Conservation (phyloP, 2,797 vertebrate genomes). For the Mallotus villosus region DNA sequence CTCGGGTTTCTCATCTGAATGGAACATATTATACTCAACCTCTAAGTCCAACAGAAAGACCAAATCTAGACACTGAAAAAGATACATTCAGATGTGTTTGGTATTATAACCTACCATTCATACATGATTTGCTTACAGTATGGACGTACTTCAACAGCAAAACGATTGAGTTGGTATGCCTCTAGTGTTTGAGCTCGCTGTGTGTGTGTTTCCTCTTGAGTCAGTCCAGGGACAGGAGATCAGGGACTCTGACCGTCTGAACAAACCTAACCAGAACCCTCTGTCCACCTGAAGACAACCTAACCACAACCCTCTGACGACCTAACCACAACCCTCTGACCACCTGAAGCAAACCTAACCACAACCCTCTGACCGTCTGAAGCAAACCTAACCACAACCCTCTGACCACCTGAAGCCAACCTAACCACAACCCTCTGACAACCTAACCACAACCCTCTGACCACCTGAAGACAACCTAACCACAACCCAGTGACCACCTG, state of each 20-base stretch:
- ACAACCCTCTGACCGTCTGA: too few species aligned
- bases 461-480: constrained; percentile 5
- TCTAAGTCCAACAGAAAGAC: too few species aligned
- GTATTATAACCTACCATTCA: too few species aligned
- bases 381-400: constrained; percentile 8
- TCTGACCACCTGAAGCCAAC: constrained; percentile 7
- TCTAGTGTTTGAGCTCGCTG: too few species aligned
- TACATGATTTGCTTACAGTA: too few species aligned
- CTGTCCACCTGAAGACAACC: constrained; percentile 8
- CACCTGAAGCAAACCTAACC: constrained; percentile 8
- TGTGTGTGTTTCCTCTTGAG: too few species aligned
- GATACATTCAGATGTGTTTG: too few species aligned
- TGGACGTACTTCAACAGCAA: too few species aligned
- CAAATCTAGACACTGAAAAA: too few species aligned
- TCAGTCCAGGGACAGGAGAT: constrained; percentile 2
- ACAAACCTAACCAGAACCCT: constrained; percentile 7
- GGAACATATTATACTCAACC: background rate
- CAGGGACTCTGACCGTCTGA: constrained; percentile 4
- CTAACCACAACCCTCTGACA: constrained; percentile 1
- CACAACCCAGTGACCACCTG: constrained; percentile 16
- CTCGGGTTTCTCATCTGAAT: background rate
- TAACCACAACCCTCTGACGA: constrained; percentile 1
- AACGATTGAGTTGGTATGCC: too few species aligned
- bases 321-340: too few species aligned
- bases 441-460: too few species aligned